These are phyloP conservation scores for Cyprinus carpio DNA, from an alignment of 2,113 vertebrate genomes.

Conservation along the genomic window DNA sequence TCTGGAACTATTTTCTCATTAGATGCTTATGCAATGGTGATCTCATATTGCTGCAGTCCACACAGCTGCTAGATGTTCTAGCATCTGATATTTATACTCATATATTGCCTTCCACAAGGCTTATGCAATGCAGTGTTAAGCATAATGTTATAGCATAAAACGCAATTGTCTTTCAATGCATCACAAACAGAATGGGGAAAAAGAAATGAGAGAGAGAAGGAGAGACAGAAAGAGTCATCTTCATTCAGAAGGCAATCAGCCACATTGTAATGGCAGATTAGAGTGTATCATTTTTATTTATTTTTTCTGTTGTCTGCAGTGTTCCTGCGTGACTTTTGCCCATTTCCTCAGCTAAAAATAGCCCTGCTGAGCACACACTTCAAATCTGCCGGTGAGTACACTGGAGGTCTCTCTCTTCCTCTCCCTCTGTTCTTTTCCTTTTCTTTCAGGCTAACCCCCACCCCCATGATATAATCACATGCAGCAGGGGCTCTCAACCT, in stretches of 20 bases:
- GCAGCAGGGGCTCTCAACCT: background rate
- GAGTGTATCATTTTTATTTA: constrained; percentile 60
- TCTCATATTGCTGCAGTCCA: constrained; percentile 26
- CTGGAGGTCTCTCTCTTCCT: background rate
- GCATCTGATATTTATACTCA: constrained; percentile 33
- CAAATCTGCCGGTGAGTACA: constrained; percentile 17
- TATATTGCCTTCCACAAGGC: constrained; percentile 24
- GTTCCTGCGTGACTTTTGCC: constrained; percentile 59
- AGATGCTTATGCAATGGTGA: constrained; percentile 34
- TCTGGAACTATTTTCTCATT: constrained; percentile 17
- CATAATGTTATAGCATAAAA: constrained; percentile 32
- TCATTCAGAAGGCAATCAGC: constrained; percentile 52
- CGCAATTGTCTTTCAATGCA: constrained; percentile 13
- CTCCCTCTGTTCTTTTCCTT: constrained; percentile 45
- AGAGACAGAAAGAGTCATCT: constrained; percentile 44
- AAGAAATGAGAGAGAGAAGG: constrained; percentile 26
- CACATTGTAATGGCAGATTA: constrained; percentile 68
- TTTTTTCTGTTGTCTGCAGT: constrained; percentile 65
- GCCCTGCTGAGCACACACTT: constrained; percentile 53
- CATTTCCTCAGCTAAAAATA: constrained; percentile 67
- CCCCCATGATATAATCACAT: constrained; percentile 2
- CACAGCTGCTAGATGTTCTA: constrained; percentile 20
- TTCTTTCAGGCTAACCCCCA: constrained; percentile 65
- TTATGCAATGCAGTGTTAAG: constrained; percentile 20
- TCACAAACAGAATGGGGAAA: constrained; percentile 16